Conservation (phyloP, 2,113 vertebrate genomes). For the Sorex araneus region DNA sequence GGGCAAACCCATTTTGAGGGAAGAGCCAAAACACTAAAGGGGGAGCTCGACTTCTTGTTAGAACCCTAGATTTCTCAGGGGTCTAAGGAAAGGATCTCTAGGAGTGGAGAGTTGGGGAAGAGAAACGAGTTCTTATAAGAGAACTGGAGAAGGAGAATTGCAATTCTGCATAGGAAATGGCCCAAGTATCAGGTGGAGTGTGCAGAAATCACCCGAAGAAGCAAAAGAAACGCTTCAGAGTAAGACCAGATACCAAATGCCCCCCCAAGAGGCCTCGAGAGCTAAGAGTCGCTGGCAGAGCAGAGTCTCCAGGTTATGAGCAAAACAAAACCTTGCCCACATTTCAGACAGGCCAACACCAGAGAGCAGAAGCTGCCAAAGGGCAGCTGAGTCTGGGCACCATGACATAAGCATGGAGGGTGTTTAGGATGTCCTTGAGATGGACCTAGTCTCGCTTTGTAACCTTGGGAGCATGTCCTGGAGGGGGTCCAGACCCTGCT, state of each 20-base stretch:
- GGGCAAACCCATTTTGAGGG: not conserved
- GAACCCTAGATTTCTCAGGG: not conserved
- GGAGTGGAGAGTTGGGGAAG: not conserved
- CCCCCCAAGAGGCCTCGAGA: no score
- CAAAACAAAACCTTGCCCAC: no score
- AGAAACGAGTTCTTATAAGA: not conserved
- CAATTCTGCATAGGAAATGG: not conserved
- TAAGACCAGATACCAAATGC: not conserved
- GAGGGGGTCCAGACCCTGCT: no score
- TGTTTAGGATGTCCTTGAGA: no score
- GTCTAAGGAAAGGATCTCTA: not conserved
- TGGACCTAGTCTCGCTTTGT: no score
- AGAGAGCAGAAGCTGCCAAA: not conserved
- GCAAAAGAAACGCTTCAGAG: not conserved
- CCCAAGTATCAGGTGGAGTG: no score
- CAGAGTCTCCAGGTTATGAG: not conserved
- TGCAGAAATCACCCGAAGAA: not conserved
- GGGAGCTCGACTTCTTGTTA: not conserved
- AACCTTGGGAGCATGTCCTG: no score
- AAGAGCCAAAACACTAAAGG: not conserved
- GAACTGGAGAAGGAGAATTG: not conserved
- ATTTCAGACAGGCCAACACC: no score
- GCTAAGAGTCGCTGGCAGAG: not conserved
- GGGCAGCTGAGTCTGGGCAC: no score
- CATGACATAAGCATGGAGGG: no score